A percentile compares a stretch with the other conserved stretches of the same genome.
Conservation (phyloP, 2,888 invertebrate species). For the Eulithis prunata region DNA sequence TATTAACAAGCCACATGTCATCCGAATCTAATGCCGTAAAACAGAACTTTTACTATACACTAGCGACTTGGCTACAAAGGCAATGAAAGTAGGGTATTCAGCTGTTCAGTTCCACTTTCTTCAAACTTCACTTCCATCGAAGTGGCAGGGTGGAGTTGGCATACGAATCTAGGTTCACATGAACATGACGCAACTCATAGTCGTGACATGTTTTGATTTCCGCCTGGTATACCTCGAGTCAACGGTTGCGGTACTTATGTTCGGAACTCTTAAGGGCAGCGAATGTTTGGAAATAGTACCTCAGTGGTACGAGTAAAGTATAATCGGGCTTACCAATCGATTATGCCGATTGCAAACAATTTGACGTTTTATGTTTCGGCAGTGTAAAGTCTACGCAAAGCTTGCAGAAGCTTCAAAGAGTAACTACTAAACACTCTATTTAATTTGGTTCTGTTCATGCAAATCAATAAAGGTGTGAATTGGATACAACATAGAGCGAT, state of each 20-base stretch:
- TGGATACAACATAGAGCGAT: too few species aligned
- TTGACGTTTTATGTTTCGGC: too few species aligned
- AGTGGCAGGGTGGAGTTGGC: slow-evolving; percentile 37
- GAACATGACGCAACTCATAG: slow-evolving; percentile 47
- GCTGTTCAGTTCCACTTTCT: slow-evolving; percentile 34
- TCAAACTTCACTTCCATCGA: slow-evolving; percentile 32
- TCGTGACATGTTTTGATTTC: slow-evolving; percentile 63
- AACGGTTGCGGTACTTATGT: slow-evolving; percentile 35
- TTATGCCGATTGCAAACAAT: neutral
- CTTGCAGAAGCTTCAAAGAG: too few species aligned
- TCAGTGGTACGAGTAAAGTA: neutral
- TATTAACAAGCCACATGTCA: neutral
- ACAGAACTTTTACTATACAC: neutral
- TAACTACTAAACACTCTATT: too few species aligned
- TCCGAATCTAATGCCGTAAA: too few species aligned
- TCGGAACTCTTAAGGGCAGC: slow-evolving; percentile 41
- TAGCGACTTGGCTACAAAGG: neutral
- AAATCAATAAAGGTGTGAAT: too few species aligned
- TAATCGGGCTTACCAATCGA: slow-evolving; percentile 1
- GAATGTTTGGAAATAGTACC: slow-evolving; percentile 23
- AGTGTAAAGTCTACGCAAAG: too few species aligned
- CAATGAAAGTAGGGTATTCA: slow-evolving; percentile 27
- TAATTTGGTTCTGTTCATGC: too few species aligned
- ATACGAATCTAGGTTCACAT: slow-evolving; percentile 42
- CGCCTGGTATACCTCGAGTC: slow-evolving; percentile 46